phyloP scores from a whole-genome alignment of 2,113 vertebrate species.

The Ardeotis arabs region DNA sequence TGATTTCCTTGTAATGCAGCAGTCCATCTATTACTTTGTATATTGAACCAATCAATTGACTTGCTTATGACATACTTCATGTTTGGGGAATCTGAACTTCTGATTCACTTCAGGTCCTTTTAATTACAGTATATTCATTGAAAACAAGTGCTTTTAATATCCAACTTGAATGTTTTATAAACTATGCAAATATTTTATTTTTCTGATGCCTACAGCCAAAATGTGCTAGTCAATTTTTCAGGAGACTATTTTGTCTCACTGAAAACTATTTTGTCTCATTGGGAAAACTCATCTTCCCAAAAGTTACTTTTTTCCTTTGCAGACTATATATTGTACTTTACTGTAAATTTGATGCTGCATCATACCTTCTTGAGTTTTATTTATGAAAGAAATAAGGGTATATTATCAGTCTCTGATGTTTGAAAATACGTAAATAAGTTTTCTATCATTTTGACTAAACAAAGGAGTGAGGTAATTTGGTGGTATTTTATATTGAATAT shows the following conservation, averaged over 20 bases:
- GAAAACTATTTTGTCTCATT: constrained; percentile 57
- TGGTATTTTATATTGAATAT: not conserved
- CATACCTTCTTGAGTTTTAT: not conserved
- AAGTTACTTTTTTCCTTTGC: not conserved
- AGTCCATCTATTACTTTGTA: constrained; percentile 47
- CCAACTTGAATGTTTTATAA: constrained; percentile 69
- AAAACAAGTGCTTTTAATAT: constrained; percentile 77
- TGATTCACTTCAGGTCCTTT: constrained; percentile 70
- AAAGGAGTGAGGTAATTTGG: not conserved
- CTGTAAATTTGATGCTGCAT: not conserved
- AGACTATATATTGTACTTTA: not conserved
- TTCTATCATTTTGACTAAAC: not conserved
- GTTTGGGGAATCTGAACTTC: constrained; percentile 64
- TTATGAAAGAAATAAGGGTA: not conserved
- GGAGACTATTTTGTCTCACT: constrained; percentile 57
- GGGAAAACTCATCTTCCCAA: constrained; percentile 14
- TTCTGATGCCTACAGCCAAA: constrained; percentile 68
- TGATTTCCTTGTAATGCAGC: constrained; percentile 27
- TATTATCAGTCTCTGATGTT: not conserved
- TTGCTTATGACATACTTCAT: constrained; percentile 64
- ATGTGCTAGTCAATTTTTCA: constrained; percentile 55
- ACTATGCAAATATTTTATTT: constrained; percentile 72
- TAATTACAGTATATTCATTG: constrained; percentile 71
- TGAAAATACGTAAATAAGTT: not conserved
- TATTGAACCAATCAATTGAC: constrained; percentile 55